Evolutionary conservation across 2,113 vertebrate genomes (phyloP), one percentile per base, ranked within the genome.

Genomic region (Phainopepla nitens): DNA sequence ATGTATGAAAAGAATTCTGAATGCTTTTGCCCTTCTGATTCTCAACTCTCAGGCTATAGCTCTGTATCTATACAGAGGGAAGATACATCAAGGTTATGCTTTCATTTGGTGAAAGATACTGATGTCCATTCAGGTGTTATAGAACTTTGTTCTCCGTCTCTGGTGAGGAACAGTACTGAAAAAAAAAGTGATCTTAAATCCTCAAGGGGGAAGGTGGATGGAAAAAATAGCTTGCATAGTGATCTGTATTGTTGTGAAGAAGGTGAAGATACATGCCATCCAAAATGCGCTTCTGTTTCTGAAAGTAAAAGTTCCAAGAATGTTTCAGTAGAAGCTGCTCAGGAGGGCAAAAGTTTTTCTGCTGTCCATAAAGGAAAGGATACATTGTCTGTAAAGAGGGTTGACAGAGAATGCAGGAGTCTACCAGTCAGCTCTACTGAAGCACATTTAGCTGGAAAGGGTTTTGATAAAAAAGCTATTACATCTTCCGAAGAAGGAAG

Each of bases 81-180:
- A 41, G 92, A 95, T 24, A 60, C 94, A 21, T 83, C 96, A 73
- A 94, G 96, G 51, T 75, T 97, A 11, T 47, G 62, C 76, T 80
- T 96, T 29, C 82, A 97, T 44, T 54, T 77, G 41, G 60, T 89
- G 77, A 97, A 89, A 51, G 97, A 66, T 70, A 25, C 79, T 91
- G 44, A 88, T 62, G n/a, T 29, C 19, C n/a, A 77, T 90, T 70
- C 97, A 42, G 90, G 93, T 36, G 76, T 94, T 86, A 27, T 93
- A 47, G 65, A 95, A 50, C 93, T 97, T 71, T 86, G 96, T 85
- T 91, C 97, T 45, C 35, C 85, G 1, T 88, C 97, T 92, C 65
- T 97, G 29, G 71, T 70, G 79, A 68, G 56, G 42, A 94, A 53
- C 33, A 88, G 44, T 56, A 50, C 66, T 73, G 93, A 90, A 78